phyloP scores from a whole-genome alignment of 2,113 vertebrate genomes.

The Maccullochella peelii region DNA sequence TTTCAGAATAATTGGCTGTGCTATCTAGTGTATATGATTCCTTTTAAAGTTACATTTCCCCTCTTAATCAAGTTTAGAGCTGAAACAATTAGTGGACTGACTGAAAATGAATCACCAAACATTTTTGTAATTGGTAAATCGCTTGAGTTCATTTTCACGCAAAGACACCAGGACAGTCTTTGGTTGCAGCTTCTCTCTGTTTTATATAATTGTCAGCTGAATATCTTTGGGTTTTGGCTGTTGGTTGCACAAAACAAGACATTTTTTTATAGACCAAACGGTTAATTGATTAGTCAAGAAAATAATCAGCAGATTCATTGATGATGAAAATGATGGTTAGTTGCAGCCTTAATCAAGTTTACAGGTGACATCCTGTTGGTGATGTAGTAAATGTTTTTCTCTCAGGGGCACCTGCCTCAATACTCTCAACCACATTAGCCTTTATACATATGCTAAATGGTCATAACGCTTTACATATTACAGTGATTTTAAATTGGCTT shows the following conservation, averaged over 20 bases:
- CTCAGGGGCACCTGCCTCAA: no score
- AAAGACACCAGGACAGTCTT: no score
- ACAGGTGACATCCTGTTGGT: not conserved
- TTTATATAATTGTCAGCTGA: not conserved
- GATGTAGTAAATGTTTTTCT: not conserved
- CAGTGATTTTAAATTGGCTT: not conserved
- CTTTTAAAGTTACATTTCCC: not conserved
- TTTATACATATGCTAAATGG: not conserved
- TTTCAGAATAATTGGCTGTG: not conserved
- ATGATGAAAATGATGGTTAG: not conserved
- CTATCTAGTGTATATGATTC: not conserved
- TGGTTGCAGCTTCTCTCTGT: not conserved
- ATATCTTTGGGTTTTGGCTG: not conserved
- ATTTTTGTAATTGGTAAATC: not conserved
- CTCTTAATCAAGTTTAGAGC: not conserved
- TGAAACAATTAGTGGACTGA: not conserved
- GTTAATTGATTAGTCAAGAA: not conserved
- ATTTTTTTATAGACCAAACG: not conserved
- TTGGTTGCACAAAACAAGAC: not conserved
- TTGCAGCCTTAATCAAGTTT: not conserved
- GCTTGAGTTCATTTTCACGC: not conserved
- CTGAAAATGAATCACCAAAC: not conserved
- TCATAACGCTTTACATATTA: not conserved
- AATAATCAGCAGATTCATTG: not conserved
- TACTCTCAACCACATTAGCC: not conserved